Conservation (phyloP, 2,113 vertebrate species). For the Spheniscus mendiculus region DNA sequence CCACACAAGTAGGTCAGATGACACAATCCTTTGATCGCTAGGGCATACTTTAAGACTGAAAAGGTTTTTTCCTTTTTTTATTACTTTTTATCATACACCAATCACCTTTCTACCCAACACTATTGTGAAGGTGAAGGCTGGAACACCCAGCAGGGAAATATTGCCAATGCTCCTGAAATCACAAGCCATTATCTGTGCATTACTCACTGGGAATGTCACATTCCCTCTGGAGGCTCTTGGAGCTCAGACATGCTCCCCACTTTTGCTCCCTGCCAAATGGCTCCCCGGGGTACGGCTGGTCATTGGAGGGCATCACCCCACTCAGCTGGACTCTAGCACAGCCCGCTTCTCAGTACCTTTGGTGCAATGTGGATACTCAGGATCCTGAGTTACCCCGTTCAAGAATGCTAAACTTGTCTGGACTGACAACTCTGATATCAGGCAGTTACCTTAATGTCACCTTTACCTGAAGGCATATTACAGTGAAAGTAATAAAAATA, state of each 20-base stretch:
- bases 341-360: background rate
- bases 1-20: constrained; percentile 12
- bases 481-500: background rate
- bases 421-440: background rate
- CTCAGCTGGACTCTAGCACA: background rate
- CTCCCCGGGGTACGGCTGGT: background rate
- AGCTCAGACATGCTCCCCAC: background rate
- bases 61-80: background rate
- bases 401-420: background rate
- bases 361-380: background rate
- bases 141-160: background rate
- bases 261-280: background rate
- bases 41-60: background rate
- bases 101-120: background rate
- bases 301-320: background rate
- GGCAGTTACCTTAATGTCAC: background rate
- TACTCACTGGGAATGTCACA: background rate
- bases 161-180: background rate
- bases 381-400: background rate
- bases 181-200: background rate
- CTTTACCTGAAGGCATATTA: background rate
- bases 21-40: background rate
- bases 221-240: background rate
- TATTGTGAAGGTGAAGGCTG: background rate
- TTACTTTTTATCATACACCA: background rate